Conservation (phyloP, 2,113 vertebrate genomes). For the Rissa tridactyla region DNA sequence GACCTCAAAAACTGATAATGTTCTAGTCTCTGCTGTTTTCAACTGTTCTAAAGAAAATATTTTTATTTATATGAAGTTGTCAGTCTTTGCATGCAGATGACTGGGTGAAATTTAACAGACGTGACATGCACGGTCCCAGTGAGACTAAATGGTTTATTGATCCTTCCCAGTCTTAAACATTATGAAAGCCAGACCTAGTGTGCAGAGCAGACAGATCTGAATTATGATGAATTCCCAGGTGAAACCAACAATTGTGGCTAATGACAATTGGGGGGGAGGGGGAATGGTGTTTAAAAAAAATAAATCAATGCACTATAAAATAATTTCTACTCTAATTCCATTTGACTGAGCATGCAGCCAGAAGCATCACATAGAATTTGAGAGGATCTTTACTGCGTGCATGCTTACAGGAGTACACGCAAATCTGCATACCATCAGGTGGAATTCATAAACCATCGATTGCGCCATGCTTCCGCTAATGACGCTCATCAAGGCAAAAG, state of each 20-base stretch:
- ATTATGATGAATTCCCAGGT: slow-evolving; percentile 36
- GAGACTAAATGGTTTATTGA: slow-evolving; percentile 51
- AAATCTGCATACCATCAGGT: not conserved
- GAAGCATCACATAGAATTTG: not conserved
- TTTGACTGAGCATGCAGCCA: not conserved
- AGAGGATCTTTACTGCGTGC: not conserved
- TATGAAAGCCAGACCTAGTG: slow-evolving; percentile 42
- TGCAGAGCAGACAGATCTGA: not conserved
- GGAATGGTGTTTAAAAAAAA: not conserved
- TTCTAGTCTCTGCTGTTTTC: not conserved
- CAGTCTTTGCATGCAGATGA: not conserved
- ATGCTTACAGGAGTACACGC: not conserved
- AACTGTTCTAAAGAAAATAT: not conserved
- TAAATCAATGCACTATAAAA: not conserved
- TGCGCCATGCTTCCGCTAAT: not conserved
- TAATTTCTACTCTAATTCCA: slow-evolving; percentile 21
- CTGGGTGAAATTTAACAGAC: slow-evolving; percentile 30
- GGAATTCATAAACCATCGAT: not conserved
- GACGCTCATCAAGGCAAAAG: not conserved
- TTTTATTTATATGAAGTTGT: not conserved
- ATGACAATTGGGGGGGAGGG: not conserved
- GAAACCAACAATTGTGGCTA: slow-evolving; percentile 18
- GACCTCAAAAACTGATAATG: not conserved
- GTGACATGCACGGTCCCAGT: not conserved
- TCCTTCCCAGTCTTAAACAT: slow-evolving; percentile 26